Conservation (phyloP, 2,797 vertebrate species). For the Schizothorax lantsangensis region DNA sequence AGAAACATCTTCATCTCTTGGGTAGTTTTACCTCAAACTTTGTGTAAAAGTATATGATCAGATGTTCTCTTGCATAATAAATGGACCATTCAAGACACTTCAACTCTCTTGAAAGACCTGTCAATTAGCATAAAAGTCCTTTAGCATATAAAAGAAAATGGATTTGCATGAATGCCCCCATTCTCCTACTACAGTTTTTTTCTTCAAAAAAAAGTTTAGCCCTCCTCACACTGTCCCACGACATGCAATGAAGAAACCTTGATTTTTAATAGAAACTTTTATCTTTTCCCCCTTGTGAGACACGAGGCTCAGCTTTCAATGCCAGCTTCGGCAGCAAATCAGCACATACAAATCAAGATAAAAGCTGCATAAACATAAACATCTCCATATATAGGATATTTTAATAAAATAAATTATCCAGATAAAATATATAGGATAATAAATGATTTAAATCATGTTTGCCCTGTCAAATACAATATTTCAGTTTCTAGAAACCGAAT, state of each 20-base stretch:
- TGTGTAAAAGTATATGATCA: background rate
- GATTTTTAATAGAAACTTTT: constrained; percentile 11
- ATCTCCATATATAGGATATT: background rate
- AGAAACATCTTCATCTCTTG: background rate
- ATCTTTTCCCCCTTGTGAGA: background rate
- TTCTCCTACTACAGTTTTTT: background rate
- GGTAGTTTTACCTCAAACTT: background rate
- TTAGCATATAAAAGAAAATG: background rate
- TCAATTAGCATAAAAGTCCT: background rate
- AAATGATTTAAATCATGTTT: background rate
- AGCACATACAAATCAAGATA: background rate
- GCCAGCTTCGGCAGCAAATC: background rate
- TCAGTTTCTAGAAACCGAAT: background rate
- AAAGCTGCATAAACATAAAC: background rate
- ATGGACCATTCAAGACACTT: background rate
- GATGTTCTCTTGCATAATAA: constrained; percentile 9
- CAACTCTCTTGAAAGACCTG: background rate
- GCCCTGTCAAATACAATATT: background rate
- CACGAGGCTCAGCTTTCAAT: background rate
- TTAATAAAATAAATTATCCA: too few relatives aligned
- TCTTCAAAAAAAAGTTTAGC: background rate
- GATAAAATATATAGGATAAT: background rate
- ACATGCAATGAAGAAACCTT: background rate
- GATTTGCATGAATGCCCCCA: background rate
- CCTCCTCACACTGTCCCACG: background rate